Percentiles rank a stretch among this genome's conserved stretches.
Conservation (phyloP, 2,888 invertebrate species). For the Dicroscelio sp. region DNA sequence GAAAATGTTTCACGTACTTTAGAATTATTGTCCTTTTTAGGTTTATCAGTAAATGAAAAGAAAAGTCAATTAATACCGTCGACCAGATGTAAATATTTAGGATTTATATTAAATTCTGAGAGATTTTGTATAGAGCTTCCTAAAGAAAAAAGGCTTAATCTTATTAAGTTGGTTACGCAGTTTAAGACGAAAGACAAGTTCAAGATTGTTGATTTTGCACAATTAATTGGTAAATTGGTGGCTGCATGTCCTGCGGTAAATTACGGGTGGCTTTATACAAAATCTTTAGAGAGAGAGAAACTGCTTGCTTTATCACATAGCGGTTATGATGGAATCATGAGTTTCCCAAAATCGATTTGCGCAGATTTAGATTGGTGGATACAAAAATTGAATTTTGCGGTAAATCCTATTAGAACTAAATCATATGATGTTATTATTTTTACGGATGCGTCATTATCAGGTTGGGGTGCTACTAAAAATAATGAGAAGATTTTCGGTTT, state of each 20-base stretch:
- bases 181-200: neutral
- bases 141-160: neutral
- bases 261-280: neutral
- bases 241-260: neutral
- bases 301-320: neutral
- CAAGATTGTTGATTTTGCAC: neutral
- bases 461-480: slow-evolving; percentile 15
- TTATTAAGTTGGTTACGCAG: neutral
- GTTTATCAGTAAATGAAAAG: neutral
- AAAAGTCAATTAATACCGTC: neutral
- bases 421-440: slow-evolving; percentile 23
- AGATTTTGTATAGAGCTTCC: neutral
- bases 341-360: no score
- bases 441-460: slow-evolving; percentile 20
- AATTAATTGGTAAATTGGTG: neutral
- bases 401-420: neutral
- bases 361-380: slow-evolving; percentile 22
- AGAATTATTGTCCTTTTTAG: neutral
- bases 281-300: neutral
- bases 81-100: neutral
- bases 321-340: no score
- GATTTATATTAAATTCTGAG: neutral
- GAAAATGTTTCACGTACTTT: neutral
- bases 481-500: neutral
- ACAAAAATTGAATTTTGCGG: neutral